Base-by-base conservation (phyloP, 2,797 vertebrate genomes). In the Bufotes viridis region DNA sequence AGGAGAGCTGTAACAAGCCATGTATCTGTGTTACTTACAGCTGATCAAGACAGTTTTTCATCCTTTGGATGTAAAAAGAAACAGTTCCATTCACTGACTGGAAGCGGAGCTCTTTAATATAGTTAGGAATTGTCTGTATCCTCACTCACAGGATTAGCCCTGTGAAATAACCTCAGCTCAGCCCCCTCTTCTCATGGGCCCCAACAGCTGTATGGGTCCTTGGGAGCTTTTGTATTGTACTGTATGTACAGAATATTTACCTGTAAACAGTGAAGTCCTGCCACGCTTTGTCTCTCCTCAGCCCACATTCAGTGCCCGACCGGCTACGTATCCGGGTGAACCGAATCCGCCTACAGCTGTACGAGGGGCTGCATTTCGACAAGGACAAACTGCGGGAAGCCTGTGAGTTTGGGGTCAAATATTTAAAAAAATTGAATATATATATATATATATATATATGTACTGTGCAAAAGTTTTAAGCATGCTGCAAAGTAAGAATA, bases 281-380 rank as follows among this genome's bases (percentile, higher is more conserved):
- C 7, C 13, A 2, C 3, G 9, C 20, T 87, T 85, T 90, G 87
- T 94, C 94, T 83, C 91, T 91, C 94, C 94, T 51, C 94, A 99
- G 98, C 90, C 96, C 98, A 86, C 98, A 99, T 76, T 96, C 97
- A 20, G 95, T 99, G 89, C 98, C 97, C 18, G 98, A 98, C 78
- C 97, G 98, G 10, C 95, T 99, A 88, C 95, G 98, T 69, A 97
- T 99, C 89, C 96, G 98, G 22, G 98, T 99, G 92, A 99, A 99
- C 93, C 95, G 97, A 85, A 97, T 99, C 93, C 94, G 96, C 93
- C 95, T 99, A 69, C 97, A 97, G 90, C 98, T 99, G 87, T 99
- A 99, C 0, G 98, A 99, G 94, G 95, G 95, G 49, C 96, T 99
- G 85, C 97, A 98, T 93, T 98, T 97, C 0, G 97, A 99, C 95